Evolutionary conservation across 2,113 vertebrate genomes (phyloP).

Genomic region (Sigmodon hispidus): DNA sequence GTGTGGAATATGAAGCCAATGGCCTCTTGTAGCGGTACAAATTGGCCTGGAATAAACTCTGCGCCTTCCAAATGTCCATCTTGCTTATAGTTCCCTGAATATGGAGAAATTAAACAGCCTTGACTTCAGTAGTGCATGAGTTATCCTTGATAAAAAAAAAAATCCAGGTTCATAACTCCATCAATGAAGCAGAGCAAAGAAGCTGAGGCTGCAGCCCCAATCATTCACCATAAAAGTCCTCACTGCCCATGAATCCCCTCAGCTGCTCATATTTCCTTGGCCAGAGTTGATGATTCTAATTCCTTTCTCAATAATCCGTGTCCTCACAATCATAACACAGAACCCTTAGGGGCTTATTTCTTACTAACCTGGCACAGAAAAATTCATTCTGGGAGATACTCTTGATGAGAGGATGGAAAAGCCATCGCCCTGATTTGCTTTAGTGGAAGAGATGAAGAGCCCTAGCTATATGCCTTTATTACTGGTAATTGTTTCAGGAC

Average conservation of each 20-base stretch:
- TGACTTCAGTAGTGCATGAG: not conserved
- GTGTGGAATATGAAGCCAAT: not conserved
- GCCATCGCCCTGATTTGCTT: constrained; percentile 48
- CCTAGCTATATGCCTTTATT: not conserved
- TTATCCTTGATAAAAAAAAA: constrained; percentile 56
- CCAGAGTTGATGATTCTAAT: constrained; percentile 56
- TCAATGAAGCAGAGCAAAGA: constrained; percentile 11
- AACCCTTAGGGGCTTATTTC: constrained; percentile 31
- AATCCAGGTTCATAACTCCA: not conserved
- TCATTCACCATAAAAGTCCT: constrained; percentile 48
- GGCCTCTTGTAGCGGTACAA: too few species aligned
- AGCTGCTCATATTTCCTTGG: constrained; percentile 39
- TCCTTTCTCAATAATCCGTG: constrained; percentile 65
- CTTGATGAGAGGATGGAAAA: constrained; percentile 54
- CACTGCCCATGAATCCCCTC: not conserved
- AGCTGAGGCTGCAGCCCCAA: constrained; percentile 8
- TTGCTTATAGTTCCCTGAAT: not conserved
- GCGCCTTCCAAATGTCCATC: not conserved
- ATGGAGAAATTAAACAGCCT: not conserved
- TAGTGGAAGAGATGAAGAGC: constrained; percentile 2
- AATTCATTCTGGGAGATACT: constrained; percentile 1
- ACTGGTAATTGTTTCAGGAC: constrained; percentile 56
- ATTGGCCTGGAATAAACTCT: not conserved
- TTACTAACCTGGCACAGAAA: constrained; percentile 30
- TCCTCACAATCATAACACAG: constrained; percentile 56